Evolutionary conservation across 2,888 invertebrate genomes (phyloP).

Genomic region (Lottia gigantea): DNA sequence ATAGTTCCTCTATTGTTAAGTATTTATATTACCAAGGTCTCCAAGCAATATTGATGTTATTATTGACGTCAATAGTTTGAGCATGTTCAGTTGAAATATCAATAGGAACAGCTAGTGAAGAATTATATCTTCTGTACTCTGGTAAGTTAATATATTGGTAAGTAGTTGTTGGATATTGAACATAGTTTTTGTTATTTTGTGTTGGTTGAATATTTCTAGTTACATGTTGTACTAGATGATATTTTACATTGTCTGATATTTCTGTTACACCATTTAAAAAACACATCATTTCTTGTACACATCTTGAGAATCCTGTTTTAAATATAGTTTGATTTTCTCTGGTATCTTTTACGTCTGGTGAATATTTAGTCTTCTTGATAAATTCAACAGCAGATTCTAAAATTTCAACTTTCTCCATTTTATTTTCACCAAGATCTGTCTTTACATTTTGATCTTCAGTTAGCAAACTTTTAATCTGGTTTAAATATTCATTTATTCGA

Average conservation of each 20-base stretch:
- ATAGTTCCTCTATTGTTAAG: background rate
- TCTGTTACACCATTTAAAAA: background rate
- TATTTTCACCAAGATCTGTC: background rate
- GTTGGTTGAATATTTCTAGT: background rate
- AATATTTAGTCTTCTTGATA: background rate
- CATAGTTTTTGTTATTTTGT: background rate
- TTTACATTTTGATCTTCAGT: background rate
- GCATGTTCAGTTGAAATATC: background rate
- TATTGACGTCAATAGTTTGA: too few relatives aligned
- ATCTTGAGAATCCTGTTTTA: background rate
- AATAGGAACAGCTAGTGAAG: background rate
- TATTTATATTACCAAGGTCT: too few relatives aligned
- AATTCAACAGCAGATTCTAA: background rate
- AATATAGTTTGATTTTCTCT: background rate
- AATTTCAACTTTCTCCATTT: slow-evolving; percentile 4
- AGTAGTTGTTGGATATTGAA: background rate
- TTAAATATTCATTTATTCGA: background rate
- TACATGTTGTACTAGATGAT: background rate
- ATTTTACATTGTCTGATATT: background rate
- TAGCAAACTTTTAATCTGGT: background rate
- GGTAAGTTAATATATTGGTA: background rate
- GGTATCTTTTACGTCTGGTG: background rate
- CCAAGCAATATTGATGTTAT: too few relatives aligned
- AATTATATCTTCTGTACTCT: background rate
- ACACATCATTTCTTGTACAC: background rate